A percentile compares a stretch with the other conserved stretches of the same genome.
phyloP scores from a whole-genome alignment of 2,113 vertebrate species.

The Scopus umbretta region DNA sequence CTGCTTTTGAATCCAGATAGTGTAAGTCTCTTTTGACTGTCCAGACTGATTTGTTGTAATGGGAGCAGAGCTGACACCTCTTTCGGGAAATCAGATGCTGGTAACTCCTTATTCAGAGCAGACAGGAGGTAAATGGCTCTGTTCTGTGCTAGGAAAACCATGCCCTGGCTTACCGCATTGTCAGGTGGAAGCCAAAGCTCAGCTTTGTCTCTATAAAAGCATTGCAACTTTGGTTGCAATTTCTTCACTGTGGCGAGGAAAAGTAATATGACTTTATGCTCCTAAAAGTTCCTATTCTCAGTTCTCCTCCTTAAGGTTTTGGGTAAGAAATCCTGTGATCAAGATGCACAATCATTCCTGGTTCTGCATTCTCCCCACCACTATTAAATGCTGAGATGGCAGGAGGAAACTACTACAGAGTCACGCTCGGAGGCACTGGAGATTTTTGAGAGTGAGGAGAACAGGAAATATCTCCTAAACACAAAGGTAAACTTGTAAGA shows the following conservation, averaged over 20 bases:
- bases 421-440: not conserved
- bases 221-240: not conserved
- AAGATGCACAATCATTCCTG: not conserved
- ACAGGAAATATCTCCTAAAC: not conserved
- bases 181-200: not conserved
- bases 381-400: not conserved
- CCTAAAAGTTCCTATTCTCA: not conserved
- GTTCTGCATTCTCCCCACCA: not conserved
- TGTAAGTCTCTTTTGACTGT: not conserved
- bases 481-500: not conserved
- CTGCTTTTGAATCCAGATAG: not conserved
- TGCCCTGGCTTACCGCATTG: not conserved
- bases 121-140: not conserved
- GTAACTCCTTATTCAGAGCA: not conserved
- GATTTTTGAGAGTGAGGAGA: not conserved
- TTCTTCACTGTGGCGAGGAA: not conserved
- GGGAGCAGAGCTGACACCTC: not conserved
- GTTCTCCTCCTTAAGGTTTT: not conserved
- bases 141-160: not conserved
- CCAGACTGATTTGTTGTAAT: not conserved
- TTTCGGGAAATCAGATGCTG: not conserved
- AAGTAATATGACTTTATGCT: not conserved
- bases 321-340: not conserved
- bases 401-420: not conserved
- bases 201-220: not conserved